Percentiles rank a stretch among this genome's conserved stretches.
These are phyloP conservation scores for Hoplias malabaricus DNA, from an alignment of 2,113 vertebrate species.

Conservation along the genomic window DNA sequence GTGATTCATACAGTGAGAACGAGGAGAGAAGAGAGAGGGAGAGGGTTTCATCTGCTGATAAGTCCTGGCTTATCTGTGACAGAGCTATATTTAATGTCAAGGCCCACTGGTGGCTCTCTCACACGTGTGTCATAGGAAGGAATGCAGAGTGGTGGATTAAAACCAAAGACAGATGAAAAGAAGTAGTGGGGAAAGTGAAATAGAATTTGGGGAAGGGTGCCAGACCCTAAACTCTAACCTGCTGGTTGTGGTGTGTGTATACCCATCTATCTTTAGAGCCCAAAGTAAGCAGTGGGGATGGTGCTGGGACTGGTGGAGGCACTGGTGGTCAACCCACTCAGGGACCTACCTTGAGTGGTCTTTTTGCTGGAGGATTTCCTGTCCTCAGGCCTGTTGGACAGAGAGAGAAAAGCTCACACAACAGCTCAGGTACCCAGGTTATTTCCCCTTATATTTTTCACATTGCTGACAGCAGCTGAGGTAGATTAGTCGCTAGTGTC, in stretches of 20 bases:
- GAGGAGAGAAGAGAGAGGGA: not conserved
- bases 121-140: not conserved
- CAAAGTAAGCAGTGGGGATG: constrained; percentile 73
- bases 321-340: constrained; percentile 62
- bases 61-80: not conserved
- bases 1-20: not conserved
- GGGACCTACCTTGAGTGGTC: constrained; percentile 78
- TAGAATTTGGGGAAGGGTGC: not conserved
- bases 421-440: constrained; percentile 70
- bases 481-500: no score
- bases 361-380: constrained; percentile 94
- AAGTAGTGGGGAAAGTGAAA: not conserved
- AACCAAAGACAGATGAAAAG: not conserved
- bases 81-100: constrained; percentile 36
- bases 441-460: not conserved
- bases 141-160: constrained; percentile 10
- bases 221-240: not conserved
- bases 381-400: constrained; percentile 86
- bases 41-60: not conserved
- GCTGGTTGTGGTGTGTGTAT: not conserved
- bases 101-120: constrained; percentile 18
- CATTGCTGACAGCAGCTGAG: no score
- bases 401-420: constrained; percentile 69
- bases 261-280: constrained; percentile 67
- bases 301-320: constrained; percentile 49